Conservation (phyloP, 2,797 vertebrate genomes). For the Argya squamiceps region DNA sequence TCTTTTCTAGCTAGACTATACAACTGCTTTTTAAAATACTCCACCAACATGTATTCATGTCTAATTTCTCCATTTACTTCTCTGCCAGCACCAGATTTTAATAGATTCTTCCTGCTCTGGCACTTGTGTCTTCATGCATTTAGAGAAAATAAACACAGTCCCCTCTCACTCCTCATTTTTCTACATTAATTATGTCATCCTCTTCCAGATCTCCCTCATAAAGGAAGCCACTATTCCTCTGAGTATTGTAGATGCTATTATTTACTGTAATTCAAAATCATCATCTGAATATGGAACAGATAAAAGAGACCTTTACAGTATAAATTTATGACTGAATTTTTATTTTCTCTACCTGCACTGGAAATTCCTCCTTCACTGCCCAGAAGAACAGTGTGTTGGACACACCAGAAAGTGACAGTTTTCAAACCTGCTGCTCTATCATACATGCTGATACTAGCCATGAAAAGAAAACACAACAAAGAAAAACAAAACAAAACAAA, state of each 20-base stretch:
- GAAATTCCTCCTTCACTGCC: background rate
- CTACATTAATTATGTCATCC: background rate
- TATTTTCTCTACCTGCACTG: background rate
- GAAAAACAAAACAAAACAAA: rapidly evolving
- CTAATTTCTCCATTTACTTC: background rate
- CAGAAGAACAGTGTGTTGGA: background rate
- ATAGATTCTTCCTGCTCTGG: background rate
- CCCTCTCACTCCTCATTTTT: background rate
- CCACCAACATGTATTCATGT: background rate
- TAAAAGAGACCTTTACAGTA: background rate
- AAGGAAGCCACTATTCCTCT: background rate
- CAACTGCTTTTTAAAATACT: background rate
- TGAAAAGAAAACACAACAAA: background rate
- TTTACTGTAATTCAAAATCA: background rate
- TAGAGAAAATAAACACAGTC: background rate
- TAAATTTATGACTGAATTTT: background rate
- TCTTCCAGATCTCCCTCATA: background rate
- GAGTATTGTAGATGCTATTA: background rate
- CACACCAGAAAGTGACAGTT: background rate
- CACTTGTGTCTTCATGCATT: background rate
- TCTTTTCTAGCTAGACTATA: background rate
- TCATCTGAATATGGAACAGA: background rate
- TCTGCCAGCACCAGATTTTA: background rate
- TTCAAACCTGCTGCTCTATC: background rate
- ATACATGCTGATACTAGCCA: rapidly evolving